Evolutionary conservation across 2,888 invertebrate genomes (phyloP).

Genomic region (Mimachlamys varia): DNA sequence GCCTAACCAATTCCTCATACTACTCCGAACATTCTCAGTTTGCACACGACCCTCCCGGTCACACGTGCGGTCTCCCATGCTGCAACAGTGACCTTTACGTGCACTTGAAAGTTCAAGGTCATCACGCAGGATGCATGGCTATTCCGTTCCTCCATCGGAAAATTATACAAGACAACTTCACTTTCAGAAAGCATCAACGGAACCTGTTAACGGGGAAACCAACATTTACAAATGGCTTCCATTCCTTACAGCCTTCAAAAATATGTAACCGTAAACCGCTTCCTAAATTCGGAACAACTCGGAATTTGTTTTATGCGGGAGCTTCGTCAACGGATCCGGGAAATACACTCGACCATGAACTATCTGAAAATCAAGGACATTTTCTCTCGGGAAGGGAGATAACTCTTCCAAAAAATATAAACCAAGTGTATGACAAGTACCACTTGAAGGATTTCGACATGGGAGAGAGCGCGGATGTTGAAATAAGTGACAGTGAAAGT

Average conservation of each 20-base stretch:
- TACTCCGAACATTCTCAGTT: conserved; percentile 66
- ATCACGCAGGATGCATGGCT: conserved; percentile 64
- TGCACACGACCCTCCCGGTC: conserved; percentile 75
- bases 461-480: conserved; percentile 4
- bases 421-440: neutral
- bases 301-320: conserved; percentile 39
- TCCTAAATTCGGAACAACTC: conserved; percentile 53
- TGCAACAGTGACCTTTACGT: conserved; percentile 69
- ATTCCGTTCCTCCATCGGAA: conserved; percentile 56
- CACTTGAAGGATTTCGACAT: neutral
- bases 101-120: conserved; percentile 54
- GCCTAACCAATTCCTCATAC: conserved; percentile 34
- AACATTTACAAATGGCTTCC: conserved; percentile 62
- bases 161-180: conserved; percentile 65
- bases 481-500: conserved; percentile 13
- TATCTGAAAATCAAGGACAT: conserved; percentile 42
- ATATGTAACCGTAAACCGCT: conserved; percentile 46
- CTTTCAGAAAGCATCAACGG: conserved; percentile 58
- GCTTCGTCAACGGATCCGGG: conserved; percentile 38
- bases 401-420: conserved; percentile 56
- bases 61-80: conserved; percentile 76
- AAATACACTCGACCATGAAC: conserved; percentile 43
- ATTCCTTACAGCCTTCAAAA: conserved; percentile 61
- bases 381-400: conserved; percentile 64
- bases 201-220: conserved; percentile 55